A percentile compares a stretch with the other conserved stretches of the same genome.
Evolutionary conservation across 37 sponge, comb jelly and placozoan species (phyloP).

Genomic region (Eunapius fragilis): DNA sequence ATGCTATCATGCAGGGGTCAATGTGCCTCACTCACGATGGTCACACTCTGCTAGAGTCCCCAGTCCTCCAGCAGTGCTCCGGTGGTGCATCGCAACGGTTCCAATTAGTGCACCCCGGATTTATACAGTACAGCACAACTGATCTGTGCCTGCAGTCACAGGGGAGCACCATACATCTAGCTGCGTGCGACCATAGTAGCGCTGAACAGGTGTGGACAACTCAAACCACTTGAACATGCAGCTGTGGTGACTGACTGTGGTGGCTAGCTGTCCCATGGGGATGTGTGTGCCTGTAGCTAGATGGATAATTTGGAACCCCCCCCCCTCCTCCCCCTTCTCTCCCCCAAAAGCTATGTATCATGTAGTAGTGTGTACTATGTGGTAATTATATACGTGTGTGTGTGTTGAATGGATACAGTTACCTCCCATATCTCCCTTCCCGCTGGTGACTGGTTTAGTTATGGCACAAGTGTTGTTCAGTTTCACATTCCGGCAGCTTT

Average conservation of each 20-base stretch:
- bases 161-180: not conserved
- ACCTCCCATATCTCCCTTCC: no score
- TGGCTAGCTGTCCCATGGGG: not conserved
- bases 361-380: no score
- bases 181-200: not conserved
- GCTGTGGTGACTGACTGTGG: no score
- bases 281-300: not conserved
- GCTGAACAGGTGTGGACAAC: not conserved
- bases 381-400: no score
- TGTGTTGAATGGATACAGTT: no score
- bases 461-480: no score
- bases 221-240: not conserved
- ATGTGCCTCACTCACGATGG: constrained; percentile 4
- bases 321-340: no score
- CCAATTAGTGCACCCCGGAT: constrained; percentile 9
- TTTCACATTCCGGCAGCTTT: no score
- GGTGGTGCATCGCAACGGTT: constrained; percentile 1
- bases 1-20: constrained; percentile 14
- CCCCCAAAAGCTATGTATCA: no score
- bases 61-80: constrained; percentile 7
- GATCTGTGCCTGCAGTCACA: constrained; percentile 1
- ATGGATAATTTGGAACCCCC: no score
- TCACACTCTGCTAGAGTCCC: not conserved
- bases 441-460: no score
- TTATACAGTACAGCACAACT: constrained; percentile 18